Base-by-base conservation (phyloP, 2,888 invertebrate genomes). In the Eremobia ochroleuca region DNA sequence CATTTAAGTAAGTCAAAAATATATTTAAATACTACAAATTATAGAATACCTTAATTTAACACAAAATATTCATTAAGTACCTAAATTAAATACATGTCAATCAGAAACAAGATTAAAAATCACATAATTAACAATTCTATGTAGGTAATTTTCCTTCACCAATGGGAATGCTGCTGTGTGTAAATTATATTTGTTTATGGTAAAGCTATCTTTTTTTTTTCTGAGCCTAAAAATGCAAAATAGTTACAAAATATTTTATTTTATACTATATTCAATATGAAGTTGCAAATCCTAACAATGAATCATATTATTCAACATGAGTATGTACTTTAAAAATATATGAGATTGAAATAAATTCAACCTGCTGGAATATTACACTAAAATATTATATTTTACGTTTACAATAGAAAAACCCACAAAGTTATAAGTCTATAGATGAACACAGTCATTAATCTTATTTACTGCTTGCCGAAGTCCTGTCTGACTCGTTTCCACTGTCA, bases 401-500 rank as follows among this genome's bases (percentile, higher is more conserved):
- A 67, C 25, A 84, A 34, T 62, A 34, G 59, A 61, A 34, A 46
- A 64, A 28, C n/a, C 34, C 11, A 21, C 18, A 66, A 28, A 68
- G 37, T 62, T 8, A 62, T 6, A 49, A 59, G 37, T 62, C 3
- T 49, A 58, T 18, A 28, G 11, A 43, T 28, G 37, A 67, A 71
- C 40, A 69, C 31, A 11, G 40, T 52, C 25, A 34, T n/a, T 40
- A 18, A 0, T 59, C 52, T 79, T 55, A 79, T 83, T 83, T 91
- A 82, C 88, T 93, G 73, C 89, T 92, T n/a, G 86, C 80, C 0
- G 92, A 92, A 43, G 85, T 87, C 64, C 86, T 91, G 72, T 96
- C 96, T 0, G 96, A 96, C 65, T 96, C 96, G 92, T 96, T 96
- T 0, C 96, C 96, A 83, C 96, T 96, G 79, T 96, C 96, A 0